phyloP scores from a whole-genome alignment of 2,113 vertebrate genomes.

The Melozone crissalis region DNA sequence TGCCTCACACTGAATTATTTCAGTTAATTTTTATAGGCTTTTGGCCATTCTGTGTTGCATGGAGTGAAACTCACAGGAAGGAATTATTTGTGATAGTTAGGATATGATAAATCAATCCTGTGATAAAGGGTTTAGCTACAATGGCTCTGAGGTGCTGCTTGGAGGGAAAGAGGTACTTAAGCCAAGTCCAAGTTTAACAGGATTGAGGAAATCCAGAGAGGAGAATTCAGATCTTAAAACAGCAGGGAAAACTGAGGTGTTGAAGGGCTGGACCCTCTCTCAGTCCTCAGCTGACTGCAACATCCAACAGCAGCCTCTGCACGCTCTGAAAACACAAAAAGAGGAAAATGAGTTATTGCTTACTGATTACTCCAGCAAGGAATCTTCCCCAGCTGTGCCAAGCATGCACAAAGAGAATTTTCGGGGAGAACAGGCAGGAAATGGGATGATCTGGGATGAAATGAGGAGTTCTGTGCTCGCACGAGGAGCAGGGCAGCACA shows the following conservation, averaged over 20 bases:
- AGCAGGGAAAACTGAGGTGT: background rate
- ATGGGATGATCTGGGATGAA: background rate
- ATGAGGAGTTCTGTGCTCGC: background rate
- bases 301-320: background rate
- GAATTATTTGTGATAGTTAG: background rate
- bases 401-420: background rate
- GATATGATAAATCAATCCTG: background rate
- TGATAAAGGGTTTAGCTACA: background rate
- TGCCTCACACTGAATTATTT: background rate
- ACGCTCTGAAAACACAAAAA: background rate
- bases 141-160: background rate
- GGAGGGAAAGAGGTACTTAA: background rate
- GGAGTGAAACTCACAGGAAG: background rate
- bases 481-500: background rate
- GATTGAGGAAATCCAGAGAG: background rate
- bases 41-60: background rate
- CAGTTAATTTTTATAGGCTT: background rate
- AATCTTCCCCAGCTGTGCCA: background rate
- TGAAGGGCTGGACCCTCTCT: background rate
- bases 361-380: background rate
- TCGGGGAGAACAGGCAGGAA: background rate
- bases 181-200: background rate
- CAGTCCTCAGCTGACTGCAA: background rate
- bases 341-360: background rate
- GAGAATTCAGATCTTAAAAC: background rate